phyloP scores from a whole-genome alignment of 2,113 vertebrate genomes.

The Erpornis zantholeuca region DNA sequence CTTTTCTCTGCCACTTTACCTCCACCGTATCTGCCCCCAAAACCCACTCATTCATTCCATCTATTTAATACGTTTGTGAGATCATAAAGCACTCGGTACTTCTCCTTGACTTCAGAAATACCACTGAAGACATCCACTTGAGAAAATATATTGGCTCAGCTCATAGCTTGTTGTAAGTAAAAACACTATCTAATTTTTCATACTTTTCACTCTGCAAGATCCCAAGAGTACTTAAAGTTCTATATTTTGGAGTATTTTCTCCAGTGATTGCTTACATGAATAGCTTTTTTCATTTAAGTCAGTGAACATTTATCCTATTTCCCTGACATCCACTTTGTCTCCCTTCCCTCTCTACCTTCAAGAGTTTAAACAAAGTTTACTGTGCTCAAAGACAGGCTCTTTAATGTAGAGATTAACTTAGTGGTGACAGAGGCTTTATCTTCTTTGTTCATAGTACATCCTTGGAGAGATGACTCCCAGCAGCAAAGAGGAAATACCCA shows the following conservation, averaged over 20 bases:
- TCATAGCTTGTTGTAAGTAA: neutral
- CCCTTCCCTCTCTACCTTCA: neutral
- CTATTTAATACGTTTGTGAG: neutral
- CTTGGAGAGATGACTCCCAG: neutral
- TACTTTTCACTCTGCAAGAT: neutral
- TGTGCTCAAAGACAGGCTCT: neutral
- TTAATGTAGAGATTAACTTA: neutral
- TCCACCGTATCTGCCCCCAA: rapidly evolving
- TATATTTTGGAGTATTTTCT: neutral
- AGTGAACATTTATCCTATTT: neutral
- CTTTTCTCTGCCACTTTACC: neutral
- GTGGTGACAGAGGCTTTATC: neutral
- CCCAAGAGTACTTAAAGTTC: neutral
- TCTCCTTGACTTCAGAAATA: neutral
- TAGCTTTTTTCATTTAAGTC: neutral
- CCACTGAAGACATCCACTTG: neutral
- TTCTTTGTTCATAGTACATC: neutral
- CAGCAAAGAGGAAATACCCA: neutral
- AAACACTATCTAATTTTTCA: neutral
- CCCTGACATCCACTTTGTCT: neutral
- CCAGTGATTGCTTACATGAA: neutral
- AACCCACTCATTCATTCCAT: neutral
- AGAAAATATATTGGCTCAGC: neutral
- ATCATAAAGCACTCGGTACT: neutral
- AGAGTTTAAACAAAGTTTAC: neutral